Evolutionary conservation across 1,140 invertebrate species (phyloP), one percentile per base, ranked within the genome.

Genomic region (Andricus grossulariae): DNA sequence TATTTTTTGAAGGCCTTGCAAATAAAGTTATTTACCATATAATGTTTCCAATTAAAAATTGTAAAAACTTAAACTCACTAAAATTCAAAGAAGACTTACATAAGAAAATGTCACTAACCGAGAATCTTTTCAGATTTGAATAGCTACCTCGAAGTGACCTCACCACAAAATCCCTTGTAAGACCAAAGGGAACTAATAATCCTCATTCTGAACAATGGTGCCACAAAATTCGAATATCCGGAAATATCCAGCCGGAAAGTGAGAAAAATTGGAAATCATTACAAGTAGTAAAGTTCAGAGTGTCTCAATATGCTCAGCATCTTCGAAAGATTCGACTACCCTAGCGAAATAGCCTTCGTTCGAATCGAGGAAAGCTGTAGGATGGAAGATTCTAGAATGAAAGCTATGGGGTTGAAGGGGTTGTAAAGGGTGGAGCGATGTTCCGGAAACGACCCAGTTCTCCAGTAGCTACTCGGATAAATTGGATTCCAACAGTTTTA

Each of bases 381-480:
- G 52, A 54, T 54, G 19, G 7, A 18, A 54, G 18, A 54, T n/a
- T n/a, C 13, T 54, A 19, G 8, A 54, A 54, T n/a, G 18, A 54
- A 54, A n/a, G n/a, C n/a, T 54, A 54, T 54, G 52, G 52, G 16
- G 18, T 19, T 18, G 52, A 54, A 10, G 52, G 52, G 52, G 6
- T 54, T 18, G n/a, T n/a, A 54, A 45, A 18, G n/a, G 52, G 15
- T 18, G 52, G 18, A 11, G 52, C 52, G n/a, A 54, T 54, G 52
- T n/a, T 54, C 52, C 18, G 52, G 52, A 54, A 54, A 54, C 52
- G 18, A 54, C 52, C 52, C n/a, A 54, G 52, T 54, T 54, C 52
- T 54, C 52, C 52, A 54, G 52, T 19, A 54, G 52, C 52, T n/a
- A 15, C n/a, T n/a, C 52, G 8, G 52, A 54, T 54, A 54, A 54